These are phyloP conservation scores for Dipodomys merriami DNA, from an alignment of 2,113 vertebrate genomes.

Conservation along the genomic window DNA sequence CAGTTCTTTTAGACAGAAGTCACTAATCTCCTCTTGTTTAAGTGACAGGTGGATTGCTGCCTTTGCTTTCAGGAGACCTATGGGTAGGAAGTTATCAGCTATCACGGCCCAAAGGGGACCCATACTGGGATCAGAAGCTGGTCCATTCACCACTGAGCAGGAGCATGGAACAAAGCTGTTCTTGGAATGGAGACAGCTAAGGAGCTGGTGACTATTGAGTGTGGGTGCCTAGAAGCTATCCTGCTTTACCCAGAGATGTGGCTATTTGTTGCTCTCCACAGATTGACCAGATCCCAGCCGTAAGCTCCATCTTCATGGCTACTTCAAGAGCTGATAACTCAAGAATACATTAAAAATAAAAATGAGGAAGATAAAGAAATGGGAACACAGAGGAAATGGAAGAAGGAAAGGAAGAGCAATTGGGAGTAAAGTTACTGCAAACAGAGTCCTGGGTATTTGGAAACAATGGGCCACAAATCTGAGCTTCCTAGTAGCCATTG, in stretches of 20 bases:
- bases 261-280: not conserved
- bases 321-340: not conserved
- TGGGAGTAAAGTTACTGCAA: not conserved
- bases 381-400: not conserved
- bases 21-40: slow-evolving; percentile 56
- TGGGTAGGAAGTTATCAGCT: not conserved
- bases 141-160: not conserved
- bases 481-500: slow-evolving; percentile 15
- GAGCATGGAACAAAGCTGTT: not conserved
- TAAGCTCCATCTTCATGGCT: not conserved
- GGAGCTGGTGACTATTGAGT: not conserved
- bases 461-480: not conserved
- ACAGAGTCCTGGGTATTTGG: not conserved
- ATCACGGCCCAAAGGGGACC: not conserved
- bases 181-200: not conserved
- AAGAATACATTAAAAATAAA: not conserved
- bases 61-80: not conserved
- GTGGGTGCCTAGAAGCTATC: not conserved
- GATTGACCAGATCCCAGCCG: not conserved
- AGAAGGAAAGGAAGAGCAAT: not conserved
- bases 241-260: too few relatives aligned
- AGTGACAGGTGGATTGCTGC: slow-evolving; percentile 46
- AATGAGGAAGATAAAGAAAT: not conserved
- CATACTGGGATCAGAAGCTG: not conserved
- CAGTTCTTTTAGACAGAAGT: slow-evolving; percentile 33